Conservation (phyloP, 2,888 invertebrate genomes). For the Meandrusa payeni region DNA sequence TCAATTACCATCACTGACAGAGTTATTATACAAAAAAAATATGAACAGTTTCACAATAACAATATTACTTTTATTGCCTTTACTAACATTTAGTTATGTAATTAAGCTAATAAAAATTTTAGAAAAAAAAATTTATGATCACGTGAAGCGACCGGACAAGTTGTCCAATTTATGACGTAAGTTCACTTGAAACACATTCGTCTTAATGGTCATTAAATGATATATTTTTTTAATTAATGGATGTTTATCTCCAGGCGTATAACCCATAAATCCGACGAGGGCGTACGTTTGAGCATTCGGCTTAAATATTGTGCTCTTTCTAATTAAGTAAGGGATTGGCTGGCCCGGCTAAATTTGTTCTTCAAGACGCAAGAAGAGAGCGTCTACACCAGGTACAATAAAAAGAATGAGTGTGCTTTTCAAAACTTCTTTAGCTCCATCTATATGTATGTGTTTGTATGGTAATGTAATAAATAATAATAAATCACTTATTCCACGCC, state of each 20-base stretch:
- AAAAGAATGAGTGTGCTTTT: no score
- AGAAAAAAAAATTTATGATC: slow-evolving; percentile 3
- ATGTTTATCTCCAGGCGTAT: slow-evolving; percentile 72
- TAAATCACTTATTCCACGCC: no score
- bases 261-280: slow-evolving; percentile 71
- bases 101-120: background rate
- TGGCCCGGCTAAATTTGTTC: slow-evolving; percentile 30
- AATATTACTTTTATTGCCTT: no score
- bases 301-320: slow-evolving; percentile 74
- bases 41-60: no score
- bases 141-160: background rate
- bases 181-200: slow-evolving; percentile 15
- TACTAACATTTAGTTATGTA: no score
- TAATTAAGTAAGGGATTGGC: slow-evolving; percentile 68
- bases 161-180: slow-evolving; percentile 13
- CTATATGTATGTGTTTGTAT: no score
- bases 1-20: no score
- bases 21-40: no score
- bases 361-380: slow-evolving; percentile 29
- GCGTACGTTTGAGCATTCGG: slow-evolving; percentile 68
- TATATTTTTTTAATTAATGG: slow-evolving; percentile 78
- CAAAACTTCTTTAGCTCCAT: no score
- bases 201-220: slow-evolving; percentile 40
- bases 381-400: no score
- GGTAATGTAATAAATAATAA: no score